Evolutionary conservation across 2,888 invertebrate species (phyloP), one percentile per base, ranked within the genome.

Genomic region (Campoletis raptor): DNA sequence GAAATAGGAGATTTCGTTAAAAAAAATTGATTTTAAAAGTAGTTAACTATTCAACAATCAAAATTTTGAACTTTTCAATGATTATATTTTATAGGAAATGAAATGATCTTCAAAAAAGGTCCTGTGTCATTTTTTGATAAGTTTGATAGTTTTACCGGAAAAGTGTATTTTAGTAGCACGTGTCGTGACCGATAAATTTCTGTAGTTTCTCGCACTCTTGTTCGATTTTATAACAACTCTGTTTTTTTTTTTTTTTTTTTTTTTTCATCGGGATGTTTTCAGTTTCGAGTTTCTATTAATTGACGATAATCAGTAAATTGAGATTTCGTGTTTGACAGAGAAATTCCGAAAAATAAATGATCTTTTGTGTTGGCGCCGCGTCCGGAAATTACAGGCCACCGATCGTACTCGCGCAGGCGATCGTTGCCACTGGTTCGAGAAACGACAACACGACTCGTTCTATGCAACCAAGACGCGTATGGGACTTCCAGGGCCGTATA

Each of bases 401-500:
- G 92, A 90, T 92, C 90, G 90, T 89, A 88, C 91, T 87, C 90
- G 90, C 85, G 88, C 90, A 88, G 91, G 91, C 90, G 90, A 91
- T 92, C 91, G 92, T 90, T 92, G 90, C 92, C 91, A 93, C 93
- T 93, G 92, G 92, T 91, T 92, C 90, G 89, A 92, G 91, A 90
- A 93, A 91, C 91, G 91, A 90, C 90, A 90, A 89, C 90, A 88
- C 90, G 90, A 88, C 89, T 90, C 89, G 89, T 88, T 91, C 90
- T 89, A 88, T 89, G 90, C 91, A 89, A 89, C 88, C 89, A 84
- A 91, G 89, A 90, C 90, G 90, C 91, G 90, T 92, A 92, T 92
- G 92, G 91, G 91, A 92, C 91, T 90, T 15, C 87, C 92, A 92
- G 92, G 92, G 90, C 91, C 92, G 92, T 92, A 90, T 92, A 90